A percentile compares a stretch with the other conserved stretches of the same genome.
Evolutionary conservation across 2,113 vertebrate species (phyloP).

Genomic region (Urocolius indicus): DNA sequence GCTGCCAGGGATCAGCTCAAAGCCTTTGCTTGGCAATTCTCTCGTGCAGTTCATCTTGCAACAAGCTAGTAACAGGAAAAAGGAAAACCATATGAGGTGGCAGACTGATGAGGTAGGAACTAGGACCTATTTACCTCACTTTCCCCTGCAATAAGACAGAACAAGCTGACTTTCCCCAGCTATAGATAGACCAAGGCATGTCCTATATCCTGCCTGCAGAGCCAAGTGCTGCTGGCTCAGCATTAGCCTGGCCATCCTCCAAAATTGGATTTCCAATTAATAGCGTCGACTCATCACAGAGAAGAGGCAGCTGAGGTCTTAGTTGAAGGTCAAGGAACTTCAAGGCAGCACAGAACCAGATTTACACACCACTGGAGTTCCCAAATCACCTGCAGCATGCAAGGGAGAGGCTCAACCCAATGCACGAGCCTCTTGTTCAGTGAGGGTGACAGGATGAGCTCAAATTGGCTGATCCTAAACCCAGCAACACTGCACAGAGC

Average conservation of each 20-base stretch:
- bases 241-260: conserved; percentile 59
- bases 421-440: neutral
- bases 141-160: neutral
- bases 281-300: conserved; percentile 46
- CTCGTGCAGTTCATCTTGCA: neutral
- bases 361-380: neutral
- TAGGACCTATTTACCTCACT: neutral
- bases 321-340: conserved; percentile 65
- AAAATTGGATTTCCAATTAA: conserved; percentile 74
- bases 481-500: neutral
- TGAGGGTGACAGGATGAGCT: neutral
- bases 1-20: neutral
- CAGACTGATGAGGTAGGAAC: neutral
- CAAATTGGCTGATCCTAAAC: neutral
- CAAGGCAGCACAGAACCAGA: neutral
- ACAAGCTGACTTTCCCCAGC: conserved; percentile 18
- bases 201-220: conserved; percentile 61
- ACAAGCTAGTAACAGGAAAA: neutral
- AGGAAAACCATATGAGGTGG: neutral
- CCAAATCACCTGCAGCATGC: neutral
- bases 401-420: neutral
- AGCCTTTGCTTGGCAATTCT: neutral
- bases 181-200: conserved; percentile 47
- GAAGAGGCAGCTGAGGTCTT: conserved; percentile 47
- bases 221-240: conserved; percentile 63